These are phyloP conservation scores for Epicampocera succincta DNA, from an alignment of 2,888 invertebrate genomes.

Conservation along the genomic window DNA sequence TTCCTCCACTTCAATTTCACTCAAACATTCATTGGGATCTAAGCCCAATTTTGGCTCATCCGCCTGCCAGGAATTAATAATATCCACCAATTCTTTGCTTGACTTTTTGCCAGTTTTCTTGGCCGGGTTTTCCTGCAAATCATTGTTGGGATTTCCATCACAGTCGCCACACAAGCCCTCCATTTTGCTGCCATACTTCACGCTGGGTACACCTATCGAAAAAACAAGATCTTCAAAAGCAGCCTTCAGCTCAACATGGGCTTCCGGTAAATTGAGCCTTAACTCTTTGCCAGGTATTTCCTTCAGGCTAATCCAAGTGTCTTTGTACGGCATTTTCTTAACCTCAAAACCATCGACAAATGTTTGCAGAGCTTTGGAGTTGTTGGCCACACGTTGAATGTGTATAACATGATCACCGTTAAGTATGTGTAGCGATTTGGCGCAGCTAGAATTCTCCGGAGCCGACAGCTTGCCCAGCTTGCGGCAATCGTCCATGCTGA, in stretches of 20 bases:
- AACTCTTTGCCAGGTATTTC: constrained; percentile 85
- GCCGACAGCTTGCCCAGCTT: constrained; percentile 78
- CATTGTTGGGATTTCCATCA: constrained; percentile 84
- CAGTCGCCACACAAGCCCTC: constrained; percentile 92
- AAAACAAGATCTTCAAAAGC: constrained; percentile 83
- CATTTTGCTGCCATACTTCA: constrained; percentile 86
- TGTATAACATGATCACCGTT: constrained; percentile 86
- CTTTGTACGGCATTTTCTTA: constrained; percentile 82
- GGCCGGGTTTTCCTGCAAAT: constrained; percentile 83
- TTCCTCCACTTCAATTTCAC: constrained; percentile 81
- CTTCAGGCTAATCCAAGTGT: constrained; percentile 85
- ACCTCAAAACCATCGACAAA: constrained; percentile 79
- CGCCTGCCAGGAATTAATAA: constrained; percentile 84
- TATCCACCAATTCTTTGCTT: constrained; percentile 76
- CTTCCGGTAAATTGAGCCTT: constrained; percentile 85
- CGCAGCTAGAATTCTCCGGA: constrained; percentile 83
- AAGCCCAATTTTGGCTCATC: constrained; percentile 82
- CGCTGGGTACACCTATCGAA: constrained; percentile 87
- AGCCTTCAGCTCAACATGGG: constrained; percentile 86
- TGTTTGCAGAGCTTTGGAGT: constrained; percentile 77
- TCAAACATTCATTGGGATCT: constrained; percentile 82
- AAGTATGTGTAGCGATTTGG: constrained; percentile 86
- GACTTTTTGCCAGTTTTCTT: constrained; percentile 75
- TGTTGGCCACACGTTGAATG: constrained; percentile 81
- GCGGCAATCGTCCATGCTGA: constrained; percentile 87